These are phyloP conservation scores for Reinhardtius hippoglossoides DNA, from an alignment of 2,113 vertebrate species.

Conservation along the genomic window DNA sequence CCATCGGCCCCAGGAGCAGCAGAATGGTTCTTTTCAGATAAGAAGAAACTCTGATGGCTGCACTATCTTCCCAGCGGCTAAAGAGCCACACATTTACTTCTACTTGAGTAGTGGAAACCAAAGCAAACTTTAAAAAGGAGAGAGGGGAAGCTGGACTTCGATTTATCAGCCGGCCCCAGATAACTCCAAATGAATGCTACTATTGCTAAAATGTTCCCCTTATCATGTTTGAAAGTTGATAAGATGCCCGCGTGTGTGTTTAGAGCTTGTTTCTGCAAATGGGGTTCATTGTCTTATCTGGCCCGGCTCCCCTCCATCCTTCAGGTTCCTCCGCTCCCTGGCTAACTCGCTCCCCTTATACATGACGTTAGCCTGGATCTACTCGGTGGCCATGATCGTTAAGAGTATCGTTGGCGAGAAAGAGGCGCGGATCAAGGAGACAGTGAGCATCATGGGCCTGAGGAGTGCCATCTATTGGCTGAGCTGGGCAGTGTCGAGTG, in stretches of 20 bases:
- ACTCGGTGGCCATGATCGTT: conserved; percentile 93
- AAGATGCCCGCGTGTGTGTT: neutral
- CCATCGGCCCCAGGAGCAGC: neutral
- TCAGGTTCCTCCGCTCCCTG: conserved; percentile 91
- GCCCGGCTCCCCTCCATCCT: conserved; percentile 24
- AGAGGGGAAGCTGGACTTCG: too few species aligned
- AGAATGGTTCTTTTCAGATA: neutral
- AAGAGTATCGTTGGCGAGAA: conserved; percentile 95
- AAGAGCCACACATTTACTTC: too few species aligned
- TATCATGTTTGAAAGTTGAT: neutral
- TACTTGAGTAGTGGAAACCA: too few species aligned
- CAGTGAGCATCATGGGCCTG: conserved; percentile 94
- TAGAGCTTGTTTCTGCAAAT: neutral
- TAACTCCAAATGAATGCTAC: too few species aligned
- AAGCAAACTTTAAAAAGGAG: neutral
- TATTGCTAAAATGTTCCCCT: neutral
- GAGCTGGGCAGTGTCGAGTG: conserved; percentile 93
- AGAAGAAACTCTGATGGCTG: neutral
- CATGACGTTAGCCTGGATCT: conserved; percentile 97
- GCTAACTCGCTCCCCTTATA: conserved; percentile 91
- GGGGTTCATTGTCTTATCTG: conserved; percentile 18
- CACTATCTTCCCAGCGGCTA: too few species aligned
- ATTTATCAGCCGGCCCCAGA: too few species aligned
- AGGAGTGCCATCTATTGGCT: conserved; percentile 91
- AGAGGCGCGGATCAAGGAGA: conserved; percentile 95